phyloP scores from a whole-genome alignment of 2,113 vertebrate genomes.

The Axis porcinus region DNA sequence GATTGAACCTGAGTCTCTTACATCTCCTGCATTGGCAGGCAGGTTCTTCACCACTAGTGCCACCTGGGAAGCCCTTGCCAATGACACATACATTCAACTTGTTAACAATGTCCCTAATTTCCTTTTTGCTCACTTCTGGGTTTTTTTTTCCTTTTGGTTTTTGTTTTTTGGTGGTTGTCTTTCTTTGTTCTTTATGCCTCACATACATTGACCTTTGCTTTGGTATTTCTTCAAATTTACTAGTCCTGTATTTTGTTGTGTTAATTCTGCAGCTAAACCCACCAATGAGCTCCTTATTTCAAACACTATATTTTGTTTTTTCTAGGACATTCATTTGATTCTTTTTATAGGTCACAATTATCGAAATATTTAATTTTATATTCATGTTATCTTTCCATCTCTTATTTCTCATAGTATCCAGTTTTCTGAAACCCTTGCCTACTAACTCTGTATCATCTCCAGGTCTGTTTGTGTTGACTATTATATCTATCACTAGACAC shows the following conservation, averaged over 20 bases:
- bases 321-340: background rate
- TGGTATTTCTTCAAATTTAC: background rate
- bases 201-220: background rate
- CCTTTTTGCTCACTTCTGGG: background rate
- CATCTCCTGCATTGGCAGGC: background rate
- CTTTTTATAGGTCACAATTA: background rate
- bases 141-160: background rate
- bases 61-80: background rate
- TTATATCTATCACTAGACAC: background rate
- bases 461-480: background rate
- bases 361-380: background rate
- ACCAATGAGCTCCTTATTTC: background rate
- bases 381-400: background rate
- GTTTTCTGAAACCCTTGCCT: background rate
- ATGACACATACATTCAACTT: background rate
- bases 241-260: background rate
- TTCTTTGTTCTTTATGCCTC: background rate
- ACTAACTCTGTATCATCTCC: background rate
- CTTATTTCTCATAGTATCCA: background rate
- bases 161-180: background rate
- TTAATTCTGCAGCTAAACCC: background rate
- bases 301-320: background rate
- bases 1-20: background rate
- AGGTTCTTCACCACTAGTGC: background rate
- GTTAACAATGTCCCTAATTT: background rate